Conservation (phyloP, 1,140 invertebrate genomes). For the Euura lappo region DNA sequence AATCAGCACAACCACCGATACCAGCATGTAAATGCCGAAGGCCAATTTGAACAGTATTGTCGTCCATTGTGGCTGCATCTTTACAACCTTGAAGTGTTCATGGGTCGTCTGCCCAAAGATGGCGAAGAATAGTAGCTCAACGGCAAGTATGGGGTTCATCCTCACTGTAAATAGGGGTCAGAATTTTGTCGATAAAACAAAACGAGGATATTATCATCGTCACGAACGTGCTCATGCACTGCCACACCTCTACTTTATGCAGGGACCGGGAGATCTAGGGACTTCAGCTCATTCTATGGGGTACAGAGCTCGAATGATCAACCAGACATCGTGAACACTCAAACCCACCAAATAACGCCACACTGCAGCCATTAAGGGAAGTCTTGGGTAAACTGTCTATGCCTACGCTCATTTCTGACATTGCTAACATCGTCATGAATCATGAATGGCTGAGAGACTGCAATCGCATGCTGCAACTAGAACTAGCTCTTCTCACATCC, state of each 20-base stretch:
- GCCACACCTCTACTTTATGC: background rate
- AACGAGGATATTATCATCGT: background rate
- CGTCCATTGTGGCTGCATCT: slow-evolving; percentile 75
- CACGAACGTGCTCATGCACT: slow-evolving; percentile 1
- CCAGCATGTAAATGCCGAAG: slow-evolving; percentile 95
- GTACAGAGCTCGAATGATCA: too few relatives aligned
- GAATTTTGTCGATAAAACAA: slow-evolving; percentile 17
- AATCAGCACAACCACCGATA: slow-evolving; percentile 97
- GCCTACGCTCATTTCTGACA: too few relatives aligned
- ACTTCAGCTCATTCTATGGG: background rate
- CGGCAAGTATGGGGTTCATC: slow-evolving; percentile 87
- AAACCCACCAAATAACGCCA: too few relatives aligned
- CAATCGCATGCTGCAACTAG: background rate
- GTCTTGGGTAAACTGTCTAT: too few relatives aligned
- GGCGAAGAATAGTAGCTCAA: slow-evolving; percentile 98
- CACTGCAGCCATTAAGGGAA: too few relatives aligned
- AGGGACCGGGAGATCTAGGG: background rate
- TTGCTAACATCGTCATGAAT: background rate
- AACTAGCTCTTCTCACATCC: background rate
- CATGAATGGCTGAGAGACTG: background rate
- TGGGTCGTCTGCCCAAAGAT: slow-evolving; percentile 97
- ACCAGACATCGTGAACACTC: too few relatives aligned
- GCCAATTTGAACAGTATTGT: slow-evolving; percentile 81
- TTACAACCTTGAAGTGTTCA: slow-evolving; percentile 71
- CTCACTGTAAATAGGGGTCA: slow-evolving; percentile 78